Evolutionary conservation across 2,888 invertebrate genomes (phyloP).

Genomic region (Silvanus unidentatus): DNA sequence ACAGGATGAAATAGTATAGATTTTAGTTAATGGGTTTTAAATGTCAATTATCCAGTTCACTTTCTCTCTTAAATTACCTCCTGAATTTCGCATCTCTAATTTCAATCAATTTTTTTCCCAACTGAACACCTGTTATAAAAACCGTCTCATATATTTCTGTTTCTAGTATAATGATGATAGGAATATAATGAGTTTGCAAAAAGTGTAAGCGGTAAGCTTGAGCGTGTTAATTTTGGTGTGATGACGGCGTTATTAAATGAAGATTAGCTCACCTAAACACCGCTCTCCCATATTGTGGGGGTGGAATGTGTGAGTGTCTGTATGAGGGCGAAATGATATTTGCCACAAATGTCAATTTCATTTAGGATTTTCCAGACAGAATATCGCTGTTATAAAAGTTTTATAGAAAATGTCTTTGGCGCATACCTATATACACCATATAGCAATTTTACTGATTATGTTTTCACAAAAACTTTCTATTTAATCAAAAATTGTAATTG

Average conservation of each 20-base stretch:
- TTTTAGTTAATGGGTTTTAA: too few species aligned
- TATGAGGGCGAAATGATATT: slow-evolving; percentile 1
- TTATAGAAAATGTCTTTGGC: slow-evolving; percentile 17
- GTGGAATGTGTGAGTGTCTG: too few species aligned
- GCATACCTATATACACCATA: slow-evolving; percentile 13
- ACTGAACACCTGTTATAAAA: too few species aligned
- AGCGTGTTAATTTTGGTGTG: slow-evolving; percentile 13
- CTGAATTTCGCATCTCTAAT: too few species aligned
- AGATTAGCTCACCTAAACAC: slow-evolving; percentile 25
- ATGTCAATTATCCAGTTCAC: too few species aligned
- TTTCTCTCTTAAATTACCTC: too few species aligned
- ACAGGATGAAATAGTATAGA: too few species aligned
- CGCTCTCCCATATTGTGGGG: slow-evolving; percentile 20
- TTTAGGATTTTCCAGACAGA: slow-evolving; percentile 22
- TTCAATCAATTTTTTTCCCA: too few species aligned
- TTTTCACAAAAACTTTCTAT: too few species aligned
- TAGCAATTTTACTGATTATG: too few species aligned
- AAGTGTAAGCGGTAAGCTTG: slow-evolving; percentile 13
- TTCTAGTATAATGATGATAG: slow-evolving; percentile 15
- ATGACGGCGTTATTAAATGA: slow-evolving; percentile 29
- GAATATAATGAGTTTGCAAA: slow-evolving; percentile 22
- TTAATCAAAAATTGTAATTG: too few species aligned
- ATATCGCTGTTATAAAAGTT: slow-evolving; percentile 12
- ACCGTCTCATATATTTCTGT: neutral
- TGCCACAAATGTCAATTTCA: slow-evolving; percentile 29